Base-by-base conservation (phyloP, 2,797 vertebrate species). In the Siniperca scherzeri region DNA sequence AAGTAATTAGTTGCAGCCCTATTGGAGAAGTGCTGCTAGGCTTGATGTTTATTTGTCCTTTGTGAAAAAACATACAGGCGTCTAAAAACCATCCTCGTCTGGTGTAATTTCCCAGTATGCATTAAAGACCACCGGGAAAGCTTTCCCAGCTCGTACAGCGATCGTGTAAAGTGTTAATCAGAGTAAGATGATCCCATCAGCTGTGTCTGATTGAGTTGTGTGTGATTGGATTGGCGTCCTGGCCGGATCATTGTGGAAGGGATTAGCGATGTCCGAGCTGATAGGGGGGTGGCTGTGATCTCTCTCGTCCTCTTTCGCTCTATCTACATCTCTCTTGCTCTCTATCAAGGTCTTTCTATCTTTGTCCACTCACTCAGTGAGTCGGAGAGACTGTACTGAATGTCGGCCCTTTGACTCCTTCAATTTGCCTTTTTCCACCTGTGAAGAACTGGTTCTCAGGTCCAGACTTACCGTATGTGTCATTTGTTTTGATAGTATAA, bases 231-330 rank as follows among this genome's bases (percentile, higher is more conserved):
- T 77, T 80, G 78, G 81, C 62, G 75, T 86, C 72, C 40, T 40
- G 60, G 83, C 80, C 19, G 69, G 59, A 80, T 89, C 71, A n/a
- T 36, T 72, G 68, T 55, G 74, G 73, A 55, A 42, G 25, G 70
- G 81, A 91, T 92, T 84, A 84, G 76, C 84, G 87, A 88, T 84
- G 85, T 89, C 76, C 25, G 77, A 66, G 70, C 56, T 66, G 87
- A 90, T 89, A 59, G 74, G 42, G 74, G 42, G 21, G 52, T 1
- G 73, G 74, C 50, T 46, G 46, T 64, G 75, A 72, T 70, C 70
- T 14, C 27, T 30, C 27, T 46, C 52, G 14, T 67, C 57, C 27
- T 57, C 50, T 46, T 46, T 66, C 55, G 61, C 46, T 53, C 19
- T 67, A 21, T 44, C 21, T 46, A 12, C 21, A 27, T 66, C 38